Conservation (phyloP, 2,888 invertebrate species). For the Agrotis segetum region DNA sequence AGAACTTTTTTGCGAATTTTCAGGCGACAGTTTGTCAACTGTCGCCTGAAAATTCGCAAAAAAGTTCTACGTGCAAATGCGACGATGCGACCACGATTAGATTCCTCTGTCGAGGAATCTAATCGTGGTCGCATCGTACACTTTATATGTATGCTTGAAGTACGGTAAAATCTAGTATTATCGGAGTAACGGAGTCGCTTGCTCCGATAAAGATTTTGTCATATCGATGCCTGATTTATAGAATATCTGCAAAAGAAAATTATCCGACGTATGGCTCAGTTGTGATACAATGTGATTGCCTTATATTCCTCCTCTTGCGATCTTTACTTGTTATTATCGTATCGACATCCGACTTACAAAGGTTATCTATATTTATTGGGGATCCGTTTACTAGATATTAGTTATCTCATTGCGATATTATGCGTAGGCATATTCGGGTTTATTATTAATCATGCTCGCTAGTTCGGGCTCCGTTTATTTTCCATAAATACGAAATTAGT, state of each 20-base stretch:
- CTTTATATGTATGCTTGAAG: no score
- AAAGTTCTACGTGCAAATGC: no score
- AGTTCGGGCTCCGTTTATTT: slow-evolving; percentile 24
- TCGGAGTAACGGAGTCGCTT: no score
- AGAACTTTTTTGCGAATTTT: no score
- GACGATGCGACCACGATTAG: no score
- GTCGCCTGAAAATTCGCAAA: no score
- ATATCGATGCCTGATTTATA: slow-evolving; percentile 80
- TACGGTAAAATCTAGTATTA: no score
- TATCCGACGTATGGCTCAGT: slow-evolving; percentile 78
- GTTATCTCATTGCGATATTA: slow-evolving; percentile 47
- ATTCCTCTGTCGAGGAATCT: no score
- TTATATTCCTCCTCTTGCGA: slow-evolving; percentile 78
- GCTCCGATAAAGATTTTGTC: slow-evolving; percentile 69
- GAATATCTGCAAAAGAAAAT: slow-evolving; percentile 81
- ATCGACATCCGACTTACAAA: slow-evolving; percentile 76
- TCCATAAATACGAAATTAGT: slow-evolving; percentile 15
- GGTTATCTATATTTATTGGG: slow-evolving; percentile 67
- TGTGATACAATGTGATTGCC: slow-evolving; percentile 83
- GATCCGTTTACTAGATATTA: slow-evolving; percentile 55
- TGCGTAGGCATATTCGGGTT: slow-evolving; percentile 37
- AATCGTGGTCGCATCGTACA: no score
- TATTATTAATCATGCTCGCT: slow-evolving; percentile 49
- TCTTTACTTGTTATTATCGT: slow-evolving; percentile 82
- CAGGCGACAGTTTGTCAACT: no score